A percentile compares a stretch with the other conserved stretches of the same genome.
These are phyloP conservation scores for Origma solitaria DNA, from an alignment of 2,113 vertebrate species.

Conservation along the genomic window DNA sequence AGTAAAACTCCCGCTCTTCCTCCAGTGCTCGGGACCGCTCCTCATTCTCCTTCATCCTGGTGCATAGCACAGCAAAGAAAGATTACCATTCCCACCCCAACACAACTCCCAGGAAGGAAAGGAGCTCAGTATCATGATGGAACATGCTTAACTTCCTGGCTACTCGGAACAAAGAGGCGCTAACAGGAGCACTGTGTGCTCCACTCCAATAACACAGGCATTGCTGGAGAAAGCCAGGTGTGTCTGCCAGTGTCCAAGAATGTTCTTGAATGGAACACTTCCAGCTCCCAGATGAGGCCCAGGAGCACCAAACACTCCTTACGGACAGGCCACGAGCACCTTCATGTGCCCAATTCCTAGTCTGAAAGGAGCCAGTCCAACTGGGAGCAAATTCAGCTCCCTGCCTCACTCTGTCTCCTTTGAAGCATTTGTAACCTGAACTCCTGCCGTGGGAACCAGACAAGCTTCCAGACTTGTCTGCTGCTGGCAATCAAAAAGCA, in stretches of 20 bases:
- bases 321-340: neutral
- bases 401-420: neutral
- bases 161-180: neutral
- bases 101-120: neutral
- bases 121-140: rapidly evolving
- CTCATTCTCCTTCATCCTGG: slow-evolving; percentile 88
- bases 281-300: neutral
- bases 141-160: neutral
- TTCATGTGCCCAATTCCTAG: neutral
- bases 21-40: slow-evolving; percentile 81
- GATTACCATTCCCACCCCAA: neutral
- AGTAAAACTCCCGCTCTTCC: slow-evolving; percentile 91
- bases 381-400: neutral
- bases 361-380: neutral
- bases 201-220: neutral
- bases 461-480: neutral
- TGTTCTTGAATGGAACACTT: neutral
- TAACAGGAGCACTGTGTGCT: neutral
- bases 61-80: neutral
- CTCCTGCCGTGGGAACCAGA: neutral
- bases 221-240: neutral
- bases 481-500: neutral
- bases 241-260: too few species aligned
- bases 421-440: neutral
- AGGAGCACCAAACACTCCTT: neutral